Percentiles rank a stretch among this genome's conserved stretches.
Conservation (phyloP, 53 echinoderm and acorn worm species). For the Paelopatides confundens region DNA sequence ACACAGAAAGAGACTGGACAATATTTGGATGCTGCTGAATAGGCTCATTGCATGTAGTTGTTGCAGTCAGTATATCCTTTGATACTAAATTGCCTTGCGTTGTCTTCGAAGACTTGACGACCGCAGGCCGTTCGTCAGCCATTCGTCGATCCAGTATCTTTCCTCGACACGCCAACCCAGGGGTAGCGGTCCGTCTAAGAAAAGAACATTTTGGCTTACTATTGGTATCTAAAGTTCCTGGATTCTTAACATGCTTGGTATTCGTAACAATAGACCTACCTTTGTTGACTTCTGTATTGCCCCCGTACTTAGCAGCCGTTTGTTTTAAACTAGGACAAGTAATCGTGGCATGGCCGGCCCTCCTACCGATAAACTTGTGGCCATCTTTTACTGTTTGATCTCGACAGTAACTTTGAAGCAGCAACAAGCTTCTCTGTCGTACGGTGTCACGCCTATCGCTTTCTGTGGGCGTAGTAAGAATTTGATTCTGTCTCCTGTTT, state of each 20-base stretch:
- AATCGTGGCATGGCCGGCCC: neutral
- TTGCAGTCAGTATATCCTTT: neutral
- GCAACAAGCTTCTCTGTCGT: conserved; percentile 26
- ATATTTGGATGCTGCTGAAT: neutral
- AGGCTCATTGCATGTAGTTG: neutral
- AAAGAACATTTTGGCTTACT: neutral
- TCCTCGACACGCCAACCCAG: neutral
- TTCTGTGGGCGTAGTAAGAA: neutral
- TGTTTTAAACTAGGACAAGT: neutral
- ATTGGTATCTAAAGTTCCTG: neutral
- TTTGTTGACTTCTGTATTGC: neutral
- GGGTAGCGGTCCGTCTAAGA: neutral
- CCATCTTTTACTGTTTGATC: neutral
- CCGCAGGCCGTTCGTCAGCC: conserved; percentile 8
- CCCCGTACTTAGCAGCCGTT: conserved; percentile 18
- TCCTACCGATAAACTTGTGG: no score
- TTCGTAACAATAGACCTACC: neutral
- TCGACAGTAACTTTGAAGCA: neutral
- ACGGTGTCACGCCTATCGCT: neutral
- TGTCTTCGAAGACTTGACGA: neutral
- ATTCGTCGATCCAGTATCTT: neutral
- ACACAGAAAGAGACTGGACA: neutral
- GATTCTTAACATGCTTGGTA: neutral
- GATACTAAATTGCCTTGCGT: neutral
- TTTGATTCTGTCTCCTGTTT: no score